Conservation (phyloP, 2,888 invertebrate species). For the Dromius quadrimaculatus region DNA sequence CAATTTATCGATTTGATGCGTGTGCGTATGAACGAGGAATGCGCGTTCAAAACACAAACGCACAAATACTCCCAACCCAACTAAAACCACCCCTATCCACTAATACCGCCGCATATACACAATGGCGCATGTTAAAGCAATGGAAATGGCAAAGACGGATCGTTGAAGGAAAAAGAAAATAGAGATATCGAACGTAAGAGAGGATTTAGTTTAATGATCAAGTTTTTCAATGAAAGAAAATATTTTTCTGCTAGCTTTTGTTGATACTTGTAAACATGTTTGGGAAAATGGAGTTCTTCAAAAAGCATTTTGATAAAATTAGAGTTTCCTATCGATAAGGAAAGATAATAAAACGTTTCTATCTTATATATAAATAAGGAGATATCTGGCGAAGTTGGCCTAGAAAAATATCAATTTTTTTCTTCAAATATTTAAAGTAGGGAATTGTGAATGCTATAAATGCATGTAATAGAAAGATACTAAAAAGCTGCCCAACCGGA, state of each 20-base stretch:
- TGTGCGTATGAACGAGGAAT: slow-evolving; percentile 34
- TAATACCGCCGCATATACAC: slow-evolving; percentile 18
- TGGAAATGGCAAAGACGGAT: slow-evolving; percentile 6
- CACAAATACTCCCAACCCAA: slow-evolving; percentile 14
- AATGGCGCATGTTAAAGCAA: slow-evolving; percentile 35
- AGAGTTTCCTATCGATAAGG: no score
- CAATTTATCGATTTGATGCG: slow-evolving; percentile 42
- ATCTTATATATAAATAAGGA: no score
- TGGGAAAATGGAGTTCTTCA: no score
- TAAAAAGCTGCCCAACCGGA: no score
- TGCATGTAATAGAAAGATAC: no score
- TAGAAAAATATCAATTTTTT: no score
- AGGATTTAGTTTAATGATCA: slow-evolving; percentile 4
- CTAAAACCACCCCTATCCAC: neutral
- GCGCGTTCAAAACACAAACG: slow-evolving; percentile 37
- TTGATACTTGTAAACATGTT: slow-evolving; percentile 13
- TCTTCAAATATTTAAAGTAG: no score
- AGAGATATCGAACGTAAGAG: neutral
- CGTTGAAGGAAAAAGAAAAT: neutral
- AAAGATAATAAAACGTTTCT: no score
- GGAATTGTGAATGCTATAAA: no score
- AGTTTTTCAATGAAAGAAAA: slow-evolving; percentile 5
- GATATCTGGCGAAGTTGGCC: no score
- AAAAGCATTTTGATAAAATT: no score
- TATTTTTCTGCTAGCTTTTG: slow-evolving; percentile 18